Percentiles rank a stretch among this genome's conserved stretches.
phyloP scores from a whole-genome alignment of 2,888 invertebrate genomes.

The Lacanobia oleracea region DNA sequence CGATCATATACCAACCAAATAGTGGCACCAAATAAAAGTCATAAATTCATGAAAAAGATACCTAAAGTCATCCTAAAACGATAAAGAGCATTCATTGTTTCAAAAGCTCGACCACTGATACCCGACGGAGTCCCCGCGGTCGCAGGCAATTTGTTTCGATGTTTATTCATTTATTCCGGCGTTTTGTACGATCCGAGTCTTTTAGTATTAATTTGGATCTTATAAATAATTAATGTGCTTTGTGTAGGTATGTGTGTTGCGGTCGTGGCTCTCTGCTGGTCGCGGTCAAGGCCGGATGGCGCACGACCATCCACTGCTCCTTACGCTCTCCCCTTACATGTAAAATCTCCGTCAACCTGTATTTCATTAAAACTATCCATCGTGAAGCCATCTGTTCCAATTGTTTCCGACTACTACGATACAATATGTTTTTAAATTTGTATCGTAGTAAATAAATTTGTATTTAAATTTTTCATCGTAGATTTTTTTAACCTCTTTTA shows the following conservation, averaged over 20 bases:
- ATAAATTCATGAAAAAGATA: conserved; percentile 66
- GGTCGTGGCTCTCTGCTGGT: conserved; percentile 73
- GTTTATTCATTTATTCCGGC: conserved; percentile 87
- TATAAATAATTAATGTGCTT: conserved; percentile 86
- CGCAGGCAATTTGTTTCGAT: conserved; percentile 82
- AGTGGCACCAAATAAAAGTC: conserved; percentile 52
- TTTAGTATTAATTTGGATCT: conserved; percentile 87
- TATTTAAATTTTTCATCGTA: background rate
- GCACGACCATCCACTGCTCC: conserved; percentile 73
- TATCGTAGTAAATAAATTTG: background rate
- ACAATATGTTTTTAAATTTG: conserved; percentile 11
- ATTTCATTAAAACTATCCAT: conserved; percentile 16
- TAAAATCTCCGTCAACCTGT: conserved; percentile 26
- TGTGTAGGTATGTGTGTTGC: conserved; percentile 74
- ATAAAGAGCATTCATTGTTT: conserved; percentile 73
- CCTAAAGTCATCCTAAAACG: conserved; percentile 67
- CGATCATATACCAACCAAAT: conserved; percentile 29
- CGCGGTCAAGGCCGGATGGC: conserved; percentile 81
- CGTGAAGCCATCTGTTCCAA: background rate
- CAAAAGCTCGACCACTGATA: conserved; percentile 69
- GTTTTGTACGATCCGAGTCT: conserved; percentile 80
- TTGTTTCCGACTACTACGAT: background rate
- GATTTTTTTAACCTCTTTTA: background rate
- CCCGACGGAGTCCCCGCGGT: conserved; percentile 63
- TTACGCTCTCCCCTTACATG: conserved; percentile 56